phyloP scores from a whole-genome alignment of 2,888 invertebrate genomes.

The Lordiphosa fenestrarum region DNA sequence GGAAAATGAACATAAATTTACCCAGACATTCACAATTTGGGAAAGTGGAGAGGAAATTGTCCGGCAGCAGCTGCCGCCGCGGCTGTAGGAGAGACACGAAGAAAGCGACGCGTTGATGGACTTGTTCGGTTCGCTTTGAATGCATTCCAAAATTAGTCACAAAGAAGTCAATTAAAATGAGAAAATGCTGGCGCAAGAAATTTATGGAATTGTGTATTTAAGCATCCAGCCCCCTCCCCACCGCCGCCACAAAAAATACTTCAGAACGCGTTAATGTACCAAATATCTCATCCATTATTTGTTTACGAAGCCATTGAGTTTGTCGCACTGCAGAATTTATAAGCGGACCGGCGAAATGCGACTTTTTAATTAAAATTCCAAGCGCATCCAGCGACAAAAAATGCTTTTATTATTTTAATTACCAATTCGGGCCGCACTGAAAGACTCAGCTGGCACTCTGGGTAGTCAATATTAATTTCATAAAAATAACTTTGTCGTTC shows the following conservation, averaged over 20 bases:
- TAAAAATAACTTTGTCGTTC: constrained; percentile 57
- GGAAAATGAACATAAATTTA: constrained; percentile 63
- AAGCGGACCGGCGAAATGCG: constrained; percentile 37
- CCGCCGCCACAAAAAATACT: constrained; percentile 34
- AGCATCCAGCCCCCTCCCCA: neutral
- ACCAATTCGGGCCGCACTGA: constrained; percentile 57
- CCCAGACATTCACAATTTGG: constrained; percentile 34
- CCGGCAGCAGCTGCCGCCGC: constrained; percentile 49
- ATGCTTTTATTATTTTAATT: constrained; percentile 76
- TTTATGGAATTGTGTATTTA: constrained; percentile 25
- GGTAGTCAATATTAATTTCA: constrained; percentile 72
- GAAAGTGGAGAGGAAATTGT: constrained; percentile 36
- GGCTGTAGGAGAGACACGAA: constrained; percentile 1
- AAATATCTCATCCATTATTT: constrained; percentile 50
- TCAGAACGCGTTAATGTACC: constrained; percentile 54
- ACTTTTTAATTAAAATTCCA: constrained; percentile 72
- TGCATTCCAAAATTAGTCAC: constrained; percentile 61
- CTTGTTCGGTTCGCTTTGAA: constrained; percentile 16
- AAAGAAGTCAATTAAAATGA: constrained; percentile 60
- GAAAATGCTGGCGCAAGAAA: constrained; percentile 29
- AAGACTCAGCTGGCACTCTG: constrained; percentile 57
- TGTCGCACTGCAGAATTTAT: constrained; percentile 59
- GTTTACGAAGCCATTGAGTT: constrained; percentile 56
- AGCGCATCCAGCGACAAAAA: constrained; percentile 44
- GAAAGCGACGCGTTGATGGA: constrained; percentile 36